Conservation (phyloP, 2,113 vertebrate genomes). For the Steatornis caripensis region DNA sequence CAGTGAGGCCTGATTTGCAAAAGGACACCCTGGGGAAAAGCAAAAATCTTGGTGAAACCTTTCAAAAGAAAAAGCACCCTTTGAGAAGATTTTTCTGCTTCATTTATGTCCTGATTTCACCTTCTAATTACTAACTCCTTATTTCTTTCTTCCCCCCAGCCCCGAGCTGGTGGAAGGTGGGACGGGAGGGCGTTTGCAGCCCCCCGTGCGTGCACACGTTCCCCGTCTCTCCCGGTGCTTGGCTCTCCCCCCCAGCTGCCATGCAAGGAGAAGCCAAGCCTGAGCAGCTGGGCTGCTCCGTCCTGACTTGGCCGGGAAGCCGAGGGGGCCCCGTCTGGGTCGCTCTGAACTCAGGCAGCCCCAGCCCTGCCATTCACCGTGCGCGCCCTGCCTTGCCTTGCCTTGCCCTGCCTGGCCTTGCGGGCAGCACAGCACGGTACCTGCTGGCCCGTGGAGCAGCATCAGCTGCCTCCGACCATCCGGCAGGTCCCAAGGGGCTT, state of each 20-base stretch:
- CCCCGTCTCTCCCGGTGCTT: neutral
- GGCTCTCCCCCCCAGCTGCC: conserved; percentile 46
- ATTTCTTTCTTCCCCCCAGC: neutral
- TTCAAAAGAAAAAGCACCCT: neutral
- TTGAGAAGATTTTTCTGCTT: neutral
- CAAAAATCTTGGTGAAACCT: conserved; percentile 52
- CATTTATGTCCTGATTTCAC: conserved; percentile 62
- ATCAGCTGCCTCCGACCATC: neutral
- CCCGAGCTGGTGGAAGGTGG: neutral
- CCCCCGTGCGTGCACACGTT: neutral
- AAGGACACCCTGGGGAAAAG: conserved; percentile 54
- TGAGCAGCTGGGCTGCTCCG: conserved; percentile 58
- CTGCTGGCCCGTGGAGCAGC: neutral
- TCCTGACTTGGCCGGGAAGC: conserved; percentile 66
- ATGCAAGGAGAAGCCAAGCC: conserved; percentile 55
- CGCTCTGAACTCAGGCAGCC: conserved; percentile 21
- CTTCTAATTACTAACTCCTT: conserved; percentile 21
- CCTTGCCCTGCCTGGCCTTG: too few relatives aligned
- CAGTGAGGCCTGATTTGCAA: conserved; percentile 56
- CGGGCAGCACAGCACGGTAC: rapidly evolving
- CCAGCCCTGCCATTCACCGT: neutral
- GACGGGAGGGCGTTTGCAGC: neutral
- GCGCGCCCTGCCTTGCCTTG: neutral
- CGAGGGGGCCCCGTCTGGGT: conserved; percentile 66
- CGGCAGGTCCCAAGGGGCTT: rapidly evolving